Base-by-base conservation (phyloP, 2,888 invertebrate species). In the Nomada fabriciana region DNA sequence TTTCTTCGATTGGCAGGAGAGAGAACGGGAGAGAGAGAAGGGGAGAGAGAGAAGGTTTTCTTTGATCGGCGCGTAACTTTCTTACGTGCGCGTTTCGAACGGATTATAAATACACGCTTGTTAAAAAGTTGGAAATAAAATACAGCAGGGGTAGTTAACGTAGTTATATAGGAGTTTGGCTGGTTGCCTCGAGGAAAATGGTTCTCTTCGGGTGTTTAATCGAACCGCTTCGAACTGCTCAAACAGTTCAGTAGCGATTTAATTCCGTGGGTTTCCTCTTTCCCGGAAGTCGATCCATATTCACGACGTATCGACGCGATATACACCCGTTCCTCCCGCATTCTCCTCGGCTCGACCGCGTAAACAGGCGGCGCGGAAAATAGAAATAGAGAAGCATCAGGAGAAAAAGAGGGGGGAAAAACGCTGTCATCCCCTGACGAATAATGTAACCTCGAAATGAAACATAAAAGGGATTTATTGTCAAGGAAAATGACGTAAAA, bases 1-100 rank as follows among this genome's bases (percentile, higher is more conserved):
- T 73, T 61, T 29, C 71, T 67, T 61, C 71, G 57, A 77, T 67
- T 67, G 29, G 13, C 47, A 47, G 15, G 47, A 2, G 47, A 50
- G 42, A 29, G 15, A 25, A 36, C 36, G 36, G 7, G 36, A 36
- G 36, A 1, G 7, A 36, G 7, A 36, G 29, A 2, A 11, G 50
- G 42, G 20, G 13, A 18, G 15, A 71, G 15, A 23, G 20, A 10
- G 20, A 25, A 13, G 1, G 11, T 36, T 36, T 43, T 52, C 47
- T 36, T 43, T 52, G 60, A 67, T 67, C 18, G 23, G 13, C 5
- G n/a, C 23, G 18, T 43, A 64, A 63, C 23, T 75, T 75, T 75
- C 69, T 69, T 67, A 67, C 80, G 47, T 23, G 55, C 55, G 61
- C 43, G 23, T 61, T 36, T 53, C 47, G 47, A 47, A 23, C 23